Base-by-base conservation (phyloP, 2,888 invertebrate species). In the Maniola hyperantus region DNA sequence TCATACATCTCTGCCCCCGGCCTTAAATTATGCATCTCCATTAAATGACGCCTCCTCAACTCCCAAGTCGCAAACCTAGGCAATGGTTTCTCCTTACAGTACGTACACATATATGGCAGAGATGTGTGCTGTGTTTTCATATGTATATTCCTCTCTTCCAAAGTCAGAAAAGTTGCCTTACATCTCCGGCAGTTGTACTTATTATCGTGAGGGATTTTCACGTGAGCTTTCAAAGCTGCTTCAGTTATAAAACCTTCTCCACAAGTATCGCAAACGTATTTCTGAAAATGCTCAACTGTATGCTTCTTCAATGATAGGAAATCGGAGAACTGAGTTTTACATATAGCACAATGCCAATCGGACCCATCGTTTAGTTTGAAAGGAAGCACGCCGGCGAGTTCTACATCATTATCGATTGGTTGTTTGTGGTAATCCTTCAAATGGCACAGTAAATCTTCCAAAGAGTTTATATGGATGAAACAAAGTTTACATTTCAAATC, bases 221-320 rank as follows among this genome's bases (percentile, higher is more conserved):
- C 83, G 62, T 92, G 92, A 0, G 89, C 86, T 57, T 85, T 80
- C 0, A 92, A 71, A 0, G 89, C 89, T 0, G 86, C 84, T 71
- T 90, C 89, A 0, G 92, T 92, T 0, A 91, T 89, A 54, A 91
- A 91, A 0, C 92, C 92, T 61, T 91, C 90, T 0, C 92, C 92
- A 50, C 92, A 92, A 0, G 91, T 90, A 18, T 91, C 90, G 66
- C 92, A 92, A 0, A 92, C 92, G 71, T 86, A 91, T 67, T 91
- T 92, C 72, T 91, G 90, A 65, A 80, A 92, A 69, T 92, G 92
- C 68, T 89, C 89, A 0, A 87, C 76, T 0, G 91, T 92, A 68
- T 92, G 92, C 36, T 89, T 89, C 68, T 88, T 89, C 15, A 92
- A 64, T 0, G 87, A 85, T 65, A 87, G 79, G 66, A 92, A 92